Evolutionary conservation across 2,797 vertebrate species (phyloP).

Genomic region (Enteromius trimaculatus): DNA sequence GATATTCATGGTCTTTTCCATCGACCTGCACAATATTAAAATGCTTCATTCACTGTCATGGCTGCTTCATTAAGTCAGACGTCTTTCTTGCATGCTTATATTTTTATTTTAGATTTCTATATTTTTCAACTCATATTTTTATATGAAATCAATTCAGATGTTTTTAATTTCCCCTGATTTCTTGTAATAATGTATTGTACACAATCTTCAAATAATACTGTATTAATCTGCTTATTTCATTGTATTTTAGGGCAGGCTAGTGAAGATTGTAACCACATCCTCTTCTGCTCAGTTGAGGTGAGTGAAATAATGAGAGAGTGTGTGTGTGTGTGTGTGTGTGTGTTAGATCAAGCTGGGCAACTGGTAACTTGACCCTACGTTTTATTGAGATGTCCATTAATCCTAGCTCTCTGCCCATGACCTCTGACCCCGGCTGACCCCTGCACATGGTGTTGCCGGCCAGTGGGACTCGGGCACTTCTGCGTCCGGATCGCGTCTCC

Average conservation of each 20-base stretch:
- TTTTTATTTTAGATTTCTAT: neutral
- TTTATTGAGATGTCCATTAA: conserved; percentile 85
- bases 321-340: conserved; percentile 24
- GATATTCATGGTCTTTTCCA: conserved; percentile 56
- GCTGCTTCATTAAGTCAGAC: conserved; percentile 40
- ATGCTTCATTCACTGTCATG: conserved; percentile 53
- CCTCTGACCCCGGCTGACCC: conserved; percentile 78
- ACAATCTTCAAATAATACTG: neutral
- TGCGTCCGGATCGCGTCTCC: conserved; percentile 40
- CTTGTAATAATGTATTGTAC: neutral
- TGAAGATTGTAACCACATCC: neutral
- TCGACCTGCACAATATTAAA: conserved; percentile 62
- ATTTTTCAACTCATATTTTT: neutral
- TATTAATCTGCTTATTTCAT: neutral
- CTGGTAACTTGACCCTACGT: conserved; percentile 80
- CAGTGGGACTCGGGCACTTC: conserved; percentile 34
- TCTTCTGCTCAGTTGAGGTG: neutral
- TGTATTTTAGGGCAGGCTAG: neutral
- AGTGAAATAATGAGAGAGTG: conserved; percentile 5
- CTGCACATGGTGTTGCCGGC: conserved; percentile 78
- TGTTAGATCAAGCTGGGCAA: conserved; percentile 66
- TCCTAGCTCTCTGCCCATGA: conserved; percentile 77
- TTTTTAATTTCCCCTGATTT: neutral
- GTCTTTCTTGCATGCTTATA: conserved; percentile 1
- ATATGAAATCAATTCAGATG: neutral